A percentile compares a stretch with the other conserved stretches of the same genome.
These are phyloP conservation scores for Cylloceria caligata DNA, from an alignment of 2,888 invertebrate species.

Conservation along the genomic window DNA sequence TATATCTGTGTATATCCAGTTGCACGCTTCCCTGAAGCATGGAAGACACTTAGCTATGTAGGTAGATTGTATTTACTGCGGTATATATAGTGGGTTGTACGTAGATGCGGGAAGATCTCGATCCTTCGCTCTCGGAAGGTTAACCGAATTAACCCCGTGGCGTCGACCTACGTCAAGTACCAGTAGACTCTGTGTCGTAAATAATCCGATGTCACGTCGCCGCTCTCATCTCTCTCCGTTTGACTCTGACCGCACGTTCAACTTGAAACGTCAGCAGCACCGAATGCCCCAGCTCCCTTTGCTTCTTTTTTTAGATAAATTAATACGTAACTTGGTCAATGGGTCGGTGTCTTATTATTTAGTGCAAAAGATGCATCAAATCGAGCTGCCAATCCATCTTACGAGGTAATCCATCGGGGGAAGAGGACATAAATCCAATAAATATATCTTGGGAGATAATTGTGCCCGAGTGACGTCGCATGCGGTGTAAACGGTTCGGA, in stretches of 20 bases:
- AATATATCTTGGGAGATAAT: conserved; percentile 37
- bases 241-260: conserved; percentile 26
- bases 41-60: neutral
- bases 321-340: conserved; percentile 24
- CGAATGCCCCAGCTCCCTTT: too few species aligned
- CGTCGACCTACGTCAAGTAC: conserved; percentile 71
- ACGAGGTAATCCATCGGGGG: conserved; percentile 3
- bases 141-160: conserved; percentile 80
- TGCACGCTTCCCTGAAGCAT: conserved; percentile 1
- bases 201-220: conserved; percentile 72
- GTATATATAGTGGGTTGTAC: conserved; percentile 31
- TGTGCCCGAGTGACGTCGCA: conserved; percentile 35
- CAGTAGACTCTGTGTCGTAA: conserved; percentile 72
- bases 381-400: neutral
- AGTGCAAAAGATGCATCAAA: conserved; percentile 6
- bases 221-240: conserved; percentile 28
- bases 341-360: conserved; percentile 12
- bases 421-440: conserved; percentile 47
- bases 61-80: conserved; percentile 26
- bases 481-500: neutral
- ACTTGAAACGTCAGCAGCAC: neutral
- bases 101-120: conserved; percentile 65
- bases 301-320: neutral
- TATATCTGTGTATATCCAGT: neutral
- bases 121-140: conserved; percentile 72